Evolutionary conservation across 2,888 invertebrate species (phyloP).

Genomic region (Myopa testacea): DNA sequence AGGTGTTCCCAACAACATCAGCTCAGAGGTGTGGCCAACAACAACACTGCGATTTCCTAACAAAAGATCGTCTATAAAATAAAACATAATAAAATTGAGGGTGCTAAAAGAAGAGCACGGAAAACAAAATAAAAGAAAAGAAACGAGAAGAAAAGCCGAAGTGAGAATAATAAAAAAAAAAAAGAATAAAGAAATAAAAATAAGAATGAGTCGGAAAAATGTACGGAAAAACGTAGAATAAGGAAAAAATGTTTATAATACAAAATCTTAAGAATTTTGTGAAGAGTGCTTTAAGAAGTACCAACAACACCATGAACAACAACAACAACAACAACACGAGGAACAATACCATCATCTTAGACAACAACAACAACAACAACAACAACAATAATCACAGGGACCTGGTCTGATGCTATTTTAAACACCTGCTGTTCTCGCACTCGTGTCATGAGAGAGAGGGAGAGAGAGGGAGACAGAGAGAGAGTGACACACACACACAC

Average conservation of each 20-base stretch:
- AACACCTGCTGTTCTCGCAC: conserved; percentile 11
- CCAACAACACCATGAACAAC: no score
- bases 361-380: neutral
- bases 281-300: no score
- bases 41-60: neutral
- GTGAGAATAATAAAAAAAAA: neutral
- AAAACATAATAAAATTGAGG: conserved; percentile 22
- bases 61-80: conserved; percentile 8
- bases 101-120: neutral
- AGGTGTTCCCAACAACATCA: neutral
- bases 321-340: neutral
- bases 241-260: no score
- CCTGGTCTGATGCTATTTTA: neutral
- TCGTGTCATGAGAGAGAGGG: neutral
- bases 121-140: neutral
- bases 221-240: no score
- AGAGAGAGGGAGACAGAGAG: no score
- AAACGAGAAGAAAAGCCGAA: neutral
- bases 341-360: neutral
- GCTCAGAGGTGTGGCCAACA: neutral
- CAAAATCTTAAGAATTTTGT: no score
- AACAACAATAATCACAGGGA: neutral
- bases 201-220: neutral
- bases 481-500: no score
- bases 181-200: neutral